Conservation (phyloP, 1,140 invertebrate species). For the Diplogasteroides magnus region DNA sequence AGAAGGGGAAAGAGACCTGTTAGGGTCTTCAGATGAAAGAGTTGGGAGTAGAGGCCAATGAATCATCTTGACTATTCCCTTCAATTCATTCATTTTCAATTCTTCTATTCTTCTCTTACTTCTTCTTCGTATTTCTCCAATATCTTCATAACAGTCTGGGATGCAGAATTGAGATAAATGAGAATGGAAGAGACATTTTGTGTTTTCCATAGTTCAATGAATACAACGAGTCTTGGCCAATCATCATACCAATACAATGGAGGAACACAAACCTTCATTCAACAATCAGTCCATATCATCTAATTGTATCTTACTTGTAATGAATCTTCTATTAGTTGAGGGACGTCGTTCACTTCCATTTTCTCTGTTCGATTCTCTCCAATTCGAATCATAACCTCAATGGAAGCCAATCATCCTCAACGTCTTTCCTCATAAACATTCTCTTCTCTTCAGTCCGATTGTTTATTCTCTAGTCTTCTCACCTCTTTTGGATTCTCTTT, state of each 20-base stretch:
- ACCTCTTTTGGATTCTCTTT: not conserved
- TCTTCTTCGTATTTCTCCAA: conserved; percentile 11
- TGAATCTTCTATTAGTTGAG: not conserved
- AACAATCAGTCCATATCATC: not conserved
- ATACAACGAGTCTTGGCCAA: conserved; percentile 17
- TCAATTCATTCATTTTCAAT: conserved; percentile 4
- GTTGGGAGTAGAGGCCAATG: conserved; percentile 19
- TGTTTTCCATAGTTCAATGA: conserved; percentile 18
- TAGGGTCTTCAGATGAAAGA: conserved; percentile 1
- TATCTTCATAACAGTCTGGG: not conserved
- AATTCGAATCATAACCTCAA: conserved; percentile 14
- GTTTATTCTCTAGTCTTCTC: not conserved
- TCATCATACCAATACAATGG: conserved; percentile 26
- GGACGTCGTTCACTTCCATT: not conserved
- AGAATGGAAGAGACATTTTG: conserved; percentile 12
- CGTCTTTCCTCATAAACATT: not conserved
- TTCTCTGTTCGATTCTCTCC: not conserved
- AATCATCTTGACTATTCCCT: conserved; percentile 17
- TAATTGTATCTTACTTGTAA: not conserved
- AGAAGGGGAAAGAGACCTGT: not conserved
- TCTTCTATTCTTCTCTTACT: not conserved
- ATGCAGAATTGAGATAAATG: conserved; percentile 19
- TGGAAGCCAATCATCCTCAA: not conserved
- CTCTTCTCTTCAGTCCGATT: not conserved
- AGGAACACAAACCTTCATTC: conserved; percentile 17